Percentiles rank a stretch among this genome's conserved stretches.
These are phyloP conservation scores for Trissolcus basalis DNA, from an alignment of 1,140 invertebrate species.

Conservation along the genomic window DNA sequence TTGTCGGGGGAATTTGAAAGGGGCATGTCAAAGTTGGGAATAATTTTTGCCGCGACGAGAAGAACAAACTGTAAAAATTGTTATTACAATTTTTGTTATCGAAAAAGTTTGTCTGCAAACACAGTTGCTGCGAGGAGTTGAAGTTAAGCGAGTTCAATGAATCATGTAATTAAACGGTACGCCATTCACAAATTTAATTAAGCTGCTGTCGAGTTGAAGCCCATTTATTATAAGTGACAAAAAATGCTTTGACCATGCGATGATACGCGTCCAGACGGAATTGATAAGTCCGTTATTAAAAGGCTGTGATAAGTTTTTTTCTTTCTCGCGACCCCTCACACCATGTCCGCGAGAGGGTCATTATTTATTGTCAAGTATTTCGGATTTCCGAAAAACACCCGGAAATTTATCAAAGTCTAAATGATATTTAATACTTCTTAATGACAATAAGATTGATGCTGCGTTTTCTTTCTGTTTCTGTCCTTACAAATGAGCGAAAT, in stretches of 20 bases:
- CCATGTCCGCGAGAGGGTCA: background rate
- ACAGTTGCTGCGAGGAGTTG: conserved; percentile 19
- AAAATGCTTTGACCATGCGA: conserved; percentile 34
- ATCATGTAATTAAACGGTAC: conserved; percentile 52
- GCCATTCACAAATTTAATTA: conserved; percentile 54
- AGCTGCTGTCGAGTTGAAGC: conserved; percentile 28
- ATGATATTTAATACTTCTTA: too few relatives aligned
- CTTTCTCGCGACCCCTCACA: background rate
- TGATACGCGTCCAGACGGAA: conserved; percentile 31
- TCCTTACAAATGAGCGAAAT: too few relatives aligned
- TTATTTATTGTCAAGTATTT: conserved; percentile 26
- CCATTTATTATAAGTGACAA: conserved; percentile 48
- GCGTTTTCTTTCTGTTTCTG: background rate
- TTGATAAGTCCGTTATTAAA: conserved; percentile 45
- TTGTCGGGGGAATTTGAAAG: too few relatives aligned
- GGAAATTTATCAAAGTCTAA: conserved; percentile 4
- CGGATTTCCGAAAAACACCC: background rate
- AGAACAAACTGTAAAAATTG: too few relatives aligned
- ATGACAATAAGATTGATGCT: too few relatives aligned
- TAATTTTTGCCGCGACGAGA: too few relatives aligned
- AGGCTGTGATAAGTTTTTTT: conserved; percentile 17
- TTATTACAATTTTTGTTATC: background rate
- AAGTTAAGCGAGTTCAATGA: conserved; percentile 49
- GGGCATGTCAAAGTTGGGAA: too few relatives aligned
- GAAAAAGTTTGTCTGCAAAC: conserved; percentile 1